Evolutionary conservation across 2,888 invertebrate species (phyloP).

Genomic region (Steinernema scapterisci): DNA sequence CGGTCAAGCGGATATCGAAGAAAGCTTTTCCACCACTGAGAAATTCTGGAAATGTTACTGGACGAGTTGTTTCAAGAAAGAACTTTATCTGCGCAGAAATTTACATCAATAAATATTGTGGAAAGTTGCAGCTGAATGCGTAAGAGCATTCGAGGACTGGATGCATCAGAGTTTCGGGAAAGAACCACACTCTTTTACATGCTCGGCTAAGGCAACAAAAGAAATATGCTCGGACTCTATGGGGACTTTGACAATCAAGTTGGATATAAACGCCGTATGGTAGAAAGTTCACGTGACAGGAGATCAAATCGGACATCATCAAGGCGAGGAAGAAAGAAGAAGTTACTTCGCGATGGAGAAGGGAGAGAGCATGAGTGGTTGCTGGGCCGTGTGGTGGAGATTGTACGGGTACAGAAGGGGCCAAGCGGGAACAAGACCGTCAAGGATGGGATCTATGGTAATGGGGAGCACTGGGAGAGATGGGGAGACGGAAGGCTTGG

Average conservation of each 20-base stretch:
- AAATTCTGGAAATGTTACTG: no score
- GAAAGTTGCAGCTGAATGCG: no score
- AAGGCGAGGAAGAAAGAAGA: not conserved
- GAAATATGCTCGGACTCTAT: conserved; percentile 12
- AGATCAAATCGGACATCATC: conserved; percentile 6
- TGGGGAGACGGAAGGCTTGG: conserved; percentile 48
- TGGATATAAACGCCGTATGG: conserved; percentile 10
- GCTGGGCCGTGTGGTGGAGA: conserved; percentile 1
- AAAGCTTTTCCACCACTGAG: no score
- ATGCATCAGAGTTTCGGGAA: not conserved
- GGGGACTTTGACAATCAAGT: not conserved
- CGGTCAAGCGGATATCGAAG: no score
- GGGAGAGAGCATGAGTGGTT: not conserved
- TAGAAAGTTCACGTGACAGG: not conserved
- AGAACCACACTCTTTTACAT: not conserved
- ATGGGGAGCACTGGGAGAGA: conserved; percentile 17
- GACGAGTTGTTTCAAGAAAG: no score
- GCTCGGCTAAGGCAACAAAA: conserved; percentile 13
- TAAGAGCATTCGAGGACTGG: not conserved
- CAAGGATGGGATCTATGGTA: conserved; percentile 52
- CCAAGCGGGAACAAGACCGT: conserved; percentile 57
- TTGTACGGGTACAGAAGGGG: conserved; percentile 53
- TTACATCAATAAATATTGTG: no score
- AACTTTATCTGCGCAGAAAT: no score
- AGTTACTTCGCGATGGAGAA: no score